phyloP scores from a whole-genome alignment of 2,797 vertebrate species.

The Takifugu ocellatus region DNA sequence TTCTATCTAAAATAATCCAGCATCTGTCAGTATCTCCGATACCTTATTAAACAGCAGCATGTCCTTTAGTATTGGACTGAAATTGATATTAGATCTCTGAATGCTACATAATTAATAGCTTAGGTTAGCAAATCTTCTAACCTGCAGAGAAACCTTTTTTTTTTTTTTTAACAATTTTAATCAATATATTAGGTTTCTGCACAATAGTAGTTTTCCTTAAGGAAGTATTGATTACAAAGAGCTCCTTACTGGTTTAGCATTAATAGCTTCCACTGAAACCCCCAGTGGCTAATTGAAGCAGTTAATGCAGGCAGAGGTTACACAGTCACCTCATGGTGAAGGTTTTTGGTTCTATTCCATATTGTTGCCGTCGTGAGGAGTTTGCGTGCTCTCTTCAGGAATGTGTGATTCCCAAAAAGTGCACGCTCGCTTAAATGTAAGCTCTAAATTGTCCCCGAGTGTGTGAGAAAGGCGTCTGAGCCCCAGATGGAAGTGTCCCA shows the following conservation, averaged over 20 bases:
- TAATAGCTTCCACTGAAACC: conserved; percentile 32
- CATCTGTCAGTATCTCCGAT: no score
- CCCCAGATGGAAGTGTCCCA: conserved; percentile 10
- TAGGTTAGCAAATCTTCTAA: neutral
- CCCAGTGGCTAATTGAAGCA: conserved; percentile 17
- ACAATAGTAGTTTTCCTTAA: conserved; percentile 38
- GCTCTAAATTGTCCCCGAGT: no score
- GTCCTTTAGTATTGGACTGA: no score
- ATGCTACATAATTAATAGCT: neutral
- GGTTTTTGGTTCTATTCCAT: no score
- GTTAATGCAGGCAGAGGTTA: neutral
- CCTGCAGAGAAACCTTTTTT: conserved; percentile 3
- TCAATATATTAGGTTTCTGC: conserved; percentile 32
- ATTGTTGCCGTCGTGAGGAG: no score
- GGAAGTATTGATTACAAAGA: conserved; percentile 41
- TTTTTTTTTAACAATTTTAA: conserved; percentile 1
- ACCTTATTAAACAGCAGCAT: no score
- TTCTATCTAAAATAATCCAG: no score
- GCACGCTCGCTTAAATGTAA: no score
- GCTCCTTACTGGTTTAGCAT: conserved; percentile 31
- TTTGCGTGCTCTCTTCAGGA: no score
- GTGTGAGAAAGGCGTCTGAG: neutral
- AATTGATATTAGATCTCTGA: no score
- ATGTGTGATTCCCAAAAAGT: no score
- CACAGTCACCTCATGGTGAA: no score